These are phyloP conservation scores for Metopolophium dirhodum DNA, from an alignment of 1,140 invertebrate genomes.

Conservation along the genomic window DNA sequence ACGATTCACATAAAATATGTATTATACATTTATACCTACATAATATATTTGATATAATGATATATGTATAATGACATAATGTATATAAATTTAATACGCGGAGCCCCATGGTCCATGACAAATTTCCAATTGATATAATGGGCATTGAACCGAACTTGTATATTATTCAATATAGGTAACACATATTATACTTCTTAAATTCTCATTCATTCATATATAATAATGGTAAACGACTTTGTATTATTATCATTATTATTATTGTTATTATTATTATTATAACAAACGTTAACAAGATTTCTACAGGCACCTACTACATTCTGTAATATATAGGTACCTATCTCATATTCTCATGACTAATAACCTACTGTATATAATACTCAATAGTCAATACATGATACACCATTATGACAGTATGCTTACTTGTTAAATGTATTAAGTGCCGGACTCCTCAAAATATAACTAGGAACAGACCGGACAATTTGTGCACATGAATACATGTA, in stretches of 20 bases:
- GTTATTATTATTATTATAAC: background rate
- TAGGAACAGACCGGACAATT: background rate
- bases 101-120: background rate
- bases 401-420: background rate
- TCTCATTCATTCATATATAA: background rate
- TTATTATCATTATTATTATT: background rate
- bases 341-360: background rate
- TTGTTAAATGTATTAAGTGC: background rate
- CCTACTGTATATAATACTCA: background rate
- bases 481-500: background rate
- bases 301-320: background rate
- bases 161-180: background rate
- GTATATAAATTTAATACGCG: background rate
- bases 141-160: background rate
- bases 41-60: background rate
- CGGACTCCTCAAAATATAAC: background rate
- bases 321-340: background rate
- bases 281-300: background rate
- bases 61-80: background rate
- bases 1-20: background rate
- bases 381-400: background rate
- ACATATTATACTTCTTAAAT: background rate
- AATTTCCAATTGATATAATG: constrained; percentile 8
- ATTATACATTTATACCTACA: background rate
- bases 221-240: background rate